Evolutionary conservation across 2,113 vertebrate genomes (phyloP), one percentile per base, ranked within the genome.

Genomic region (Psephotus haematonotus): DNA sequence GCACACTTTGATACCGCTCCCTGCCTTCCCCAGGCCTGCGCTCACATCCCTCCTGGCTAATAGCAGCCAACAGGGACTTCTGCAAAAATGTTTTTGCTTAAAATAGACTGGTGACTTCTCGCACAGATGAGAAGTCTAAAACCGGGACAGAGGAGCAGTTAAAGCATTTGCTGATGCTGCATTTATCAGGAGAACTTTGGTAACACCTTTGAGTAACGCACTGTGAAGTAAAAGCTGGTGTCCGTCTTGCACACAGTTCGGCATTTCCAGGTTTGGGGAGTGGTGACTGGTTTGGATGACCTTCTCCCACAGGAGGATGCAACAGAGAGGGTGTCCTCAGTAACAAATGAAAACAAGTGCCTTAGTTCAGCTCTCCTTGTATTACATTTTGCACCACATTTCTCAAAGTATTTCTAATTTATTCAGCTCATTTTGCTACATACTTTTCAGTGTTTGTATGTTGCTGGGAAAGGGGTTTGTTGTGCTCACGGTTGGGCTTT

Each of bases 381-480:
- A 9, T 81, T 52, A 89, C 59, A 53, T 91, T 94, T 92, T 79
- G 81, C 81, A 94, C 65, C 81, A 79, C 70, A 39, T 76, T 94
- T 94, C 87, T 94, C 74, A 76, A 76, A 90, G 60, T 84, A 86
- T 92, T 93, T 95, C 75, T 96, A 95, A 96, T 94, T 96, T 97
- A 94, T 95, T 95, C n/a, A 17, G 67, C 70, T 91, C 88, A 8
- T 74, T 89, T 92, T 84, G 67, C 82, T 75, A 55, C 64, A 4
- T 86, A 9, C 90, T 88, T 89, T 91, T 74, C 86, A 69, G 83
- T 87, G 39, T 86, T 75, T 59, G n/a, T 93, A 31, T 53, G 31
- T 62, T 79, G 49, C 41, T 76, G 80, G 82, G 79, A 80, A 76
- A 60, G 74, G 68, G 76, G 50, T 31, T 88, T 81, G 71, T 80